A percentile compares a stretch with the other conserved stretches of the same genome.
Evolutionary conservation across 2,113 vertebrate species (phyloP).

Genomic region (Oncorhynchus gorbuscha): DNA sequence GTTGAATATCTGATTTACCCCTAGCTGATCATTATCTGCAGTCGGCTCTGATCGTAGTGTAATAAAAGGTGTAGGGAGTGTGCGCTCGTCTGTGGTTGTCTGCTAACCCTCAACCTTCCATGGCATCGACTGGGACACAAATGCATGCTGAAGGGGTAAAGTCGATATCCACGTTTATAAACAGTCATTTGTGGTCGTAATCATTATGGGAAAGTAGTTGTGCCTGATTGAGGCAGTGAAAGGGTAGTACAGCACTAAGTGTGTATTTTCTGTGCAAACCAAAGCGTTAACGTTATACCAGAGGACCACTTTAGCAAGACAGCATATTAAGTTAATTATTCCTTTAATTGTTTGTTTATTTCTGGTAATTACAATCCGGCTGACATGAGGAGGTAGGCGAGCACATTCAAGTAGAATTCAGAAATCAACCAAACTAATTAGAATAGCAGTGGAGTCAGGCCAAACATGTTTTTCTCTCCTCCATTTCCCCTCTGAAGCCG

Average conservation of each 20-base stretch:
- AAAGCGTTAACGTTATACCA: conserved; percentile 46
- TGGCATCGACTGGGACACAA: too few relatives aligned
- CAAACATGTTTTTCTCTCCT: conserved; percentile 48
- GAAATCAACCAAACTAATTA: conserved; percentile 60
- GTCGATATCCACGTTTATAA: too few relatives aligned
- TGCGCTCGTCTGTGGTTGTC: too few relatives aligned
- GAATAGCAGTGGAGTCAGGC: conserved; percentile 53
- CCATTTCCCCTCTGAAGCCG: conserved; percentile 58
- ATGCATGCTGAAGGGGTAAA: too few relatives aligned
- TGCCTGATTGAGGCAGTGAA: conserved; percentile 62
- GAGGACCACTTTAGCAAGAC: conserved; percentile 36
- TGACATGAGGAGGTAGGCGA: conserved; percentile 36
- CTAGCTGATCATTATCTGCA: too few relatives aligned
- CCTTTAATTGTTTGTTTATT: conserved; percentile 64
- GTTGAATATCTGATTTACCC: too few relatives aligned
- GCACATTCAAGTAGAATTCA: conserved; percentile 49
- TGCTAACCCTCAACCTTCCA: too few relatives aligned
- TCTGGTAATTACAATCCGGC: conserved; percentile 45
- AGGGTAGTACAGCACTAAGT: conserved; percentile 62
- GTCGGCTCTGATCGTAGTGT: too few relatives aligned
- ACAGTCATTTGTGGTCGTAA: too few relatives aligned
- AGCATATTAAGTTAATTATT: conserved; percentile 55
- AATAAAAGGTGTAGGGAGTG: too few relatives aligned
- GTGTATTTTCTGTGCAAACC: conserved; percentile 46
- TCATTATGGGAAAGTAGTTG: conserved; percentile 29